Evolutionary conservation across 2,888 invertebrate genomes (phyloP), one percentile per base, ranked within the genome.

Genomic region (Dasysyrphus albostriatus): DNA sequence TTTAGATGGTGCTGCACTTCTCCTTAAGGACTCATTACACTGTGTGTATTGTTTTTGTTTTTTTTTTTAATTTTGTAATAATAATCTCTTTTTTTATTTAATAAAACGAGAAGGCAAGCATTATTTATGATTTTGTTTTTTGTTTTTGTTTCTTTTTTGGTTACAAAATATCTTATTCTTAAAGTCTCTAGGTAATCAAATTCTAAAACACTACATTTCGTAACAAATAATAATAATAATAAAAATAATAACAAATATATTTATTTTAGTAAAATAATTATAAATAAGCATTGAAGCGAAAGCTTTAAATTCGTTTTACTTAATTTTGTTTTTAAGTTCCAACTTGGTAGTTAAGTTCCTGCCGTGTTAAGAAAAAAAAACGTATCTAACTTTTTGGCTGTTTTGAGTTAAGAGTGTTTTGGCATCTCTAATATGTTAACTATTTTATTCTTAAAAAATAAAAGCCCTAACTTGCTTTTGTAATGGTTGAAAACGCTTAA

Each of bases 301-400:
- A 58, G 29, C 58, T 63, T 63, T 85, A 85, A 85, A 81, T 85
- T 85, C 77, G 77, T 81, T 80, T 58, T 14, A 70, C 49, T 58
- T 73, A 49, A 61, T 47, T 44, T 47, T 37, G 9, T 39, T 51
- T n/a, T 51, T 63, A 34, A 63, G 81, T 70, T 77, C 58, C 34
- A 59, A 19, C 34, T 19, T 19, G 49, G 67, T 72, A 70, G 3
- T 4, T 37, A 24, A 24, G n/a, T n/a, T n/a, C n/a, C n/a, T n/a
- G n/a, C n/a, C n/a, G n/a, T n/a, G n/a, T n/a, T n/a, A n/a, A n/a
- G n/a, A n/a, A n/a, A n/a, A n/a, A n/a, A n/a, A n/a, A n/a, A n/a
- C n/a, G n/a, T n/a, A n/a, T n/a, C n/a, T n/a, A n/a, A n/a, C n/a
- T n/a, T n/a, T n/a, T n/a, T n/a, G n/a, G n/a, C n/a, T n/a, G n/a